Evolutionary conservation across 2,797 vertebrate species (phyloP).

Genomic region (Antennarius maculatus): DNA sequence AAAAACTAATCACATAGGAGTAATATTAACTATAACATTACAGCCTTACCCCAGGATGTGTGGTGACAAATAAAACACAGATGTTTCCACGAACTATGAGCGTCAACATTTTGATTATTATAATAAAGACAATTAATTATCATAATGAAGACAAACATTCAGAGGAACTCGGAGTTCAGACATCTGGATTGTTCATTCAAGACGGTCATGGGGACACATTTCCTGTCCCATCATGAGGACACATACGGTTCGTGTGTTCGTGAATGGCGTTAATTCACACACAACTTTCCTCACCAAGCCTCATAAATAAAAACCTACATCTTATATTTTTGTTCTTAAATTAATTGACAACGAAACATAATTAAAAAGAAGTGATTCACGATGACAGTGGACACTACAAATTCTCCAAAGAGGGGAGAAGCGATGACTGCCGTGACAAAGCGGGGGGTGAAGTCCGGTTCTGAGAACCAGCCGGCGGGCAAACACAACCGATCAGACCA

Average conservation of each 20-base stretch:
- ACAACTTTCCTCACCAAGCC: neutral
- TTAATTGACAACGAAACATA: neutral
- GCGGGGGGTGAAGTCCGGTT: conserved; percentile 2
- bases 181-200: conserved; percentile 1
- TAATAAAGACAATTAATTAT: neutral
- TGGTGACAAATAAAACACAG: neutral
- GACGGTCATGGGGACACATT: conserved; percentile 9
- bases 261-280: neutral
- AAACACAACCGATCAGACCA: neutral
- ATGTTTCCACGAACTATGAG: neutral
- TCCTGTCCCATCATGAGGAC: conserved; percentile 1
- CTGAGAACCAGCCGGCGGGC: neutral
- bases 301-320: accelerated
- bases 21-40: neutral
- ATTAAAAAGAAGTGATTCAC: neutral
- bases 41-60: neutral
- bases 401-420: neutral
- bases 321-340: accelerated
- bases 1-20: conserved; percentile 3
- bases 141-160: neutral
- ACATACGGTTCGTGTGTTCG: neutral
- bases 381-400: neutral
- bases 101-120: neutral
- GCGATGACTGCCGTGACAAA: conserved; percentile 4
- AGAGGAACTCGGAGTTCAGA: neutral